phyloP scores from a whole-genome alignment of 2,113 vertebrate genomes.

The Rhabdornis inornatus region DNA sequence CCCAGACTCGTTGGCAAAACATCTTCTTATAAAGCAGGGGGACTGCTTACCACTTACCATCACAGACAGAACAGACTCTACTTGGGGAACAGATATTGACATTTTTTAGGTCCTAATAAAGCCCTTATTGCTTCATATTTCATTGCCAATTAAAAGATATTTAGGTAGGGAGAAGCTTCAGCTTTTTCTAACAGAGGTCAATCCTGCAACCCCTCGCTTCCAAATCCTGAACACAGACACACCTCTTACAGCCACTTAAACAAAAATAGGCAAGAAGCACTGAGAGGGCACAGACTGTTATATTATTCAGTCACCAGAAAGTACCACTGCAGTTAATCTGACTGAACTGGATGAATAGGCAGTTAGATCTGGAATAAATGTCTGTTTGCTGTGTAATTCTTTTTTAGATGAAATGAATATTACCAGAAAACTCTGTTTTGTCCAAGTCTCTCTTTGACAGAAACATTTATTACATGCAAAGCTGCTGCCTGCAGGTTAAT shows the following conservation, averaged over 20 bases:
- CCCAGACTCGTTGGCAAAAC: neutral
- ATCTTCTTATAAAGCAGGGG: neutral
- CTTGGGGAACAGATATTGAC: neutral
- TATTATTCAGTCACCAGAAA: constrained; percentile 16
- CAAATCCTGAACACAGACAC: neutral
- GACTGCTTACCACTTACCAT: neutral
- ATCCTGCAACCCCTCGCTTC: fast-evolving
- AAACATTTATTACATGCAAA: constrained; percentile 1
- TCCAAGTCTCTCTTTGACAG: neutral
- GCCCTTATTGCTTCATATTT: neutral
- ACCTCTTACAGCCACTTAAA: neutral
- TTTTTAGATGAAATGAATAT: neutral
- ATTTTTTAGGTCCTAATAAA: neutral
- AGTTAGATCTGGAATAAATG: constrained; percentile 2
- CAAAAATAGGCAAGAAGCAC: neutral
- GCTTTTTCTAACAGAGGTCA: neutral
- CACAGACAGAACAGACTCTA: neutral
- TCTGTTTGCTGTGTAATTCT: neutral
- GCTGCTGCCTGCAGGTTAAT: neutral
- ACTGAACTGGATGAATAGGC: neutral
- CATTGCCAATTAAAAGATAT: neutral
- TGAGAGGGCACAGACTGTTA: neutral
- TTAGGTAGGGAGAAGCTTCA: neutral
- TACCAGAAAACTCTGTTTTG: neutral
- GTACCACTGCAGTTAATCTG: neutral